Base-by-base conservation (phyloP, 2,113 vertebrate species). In the Uria lomvia region DNA sequence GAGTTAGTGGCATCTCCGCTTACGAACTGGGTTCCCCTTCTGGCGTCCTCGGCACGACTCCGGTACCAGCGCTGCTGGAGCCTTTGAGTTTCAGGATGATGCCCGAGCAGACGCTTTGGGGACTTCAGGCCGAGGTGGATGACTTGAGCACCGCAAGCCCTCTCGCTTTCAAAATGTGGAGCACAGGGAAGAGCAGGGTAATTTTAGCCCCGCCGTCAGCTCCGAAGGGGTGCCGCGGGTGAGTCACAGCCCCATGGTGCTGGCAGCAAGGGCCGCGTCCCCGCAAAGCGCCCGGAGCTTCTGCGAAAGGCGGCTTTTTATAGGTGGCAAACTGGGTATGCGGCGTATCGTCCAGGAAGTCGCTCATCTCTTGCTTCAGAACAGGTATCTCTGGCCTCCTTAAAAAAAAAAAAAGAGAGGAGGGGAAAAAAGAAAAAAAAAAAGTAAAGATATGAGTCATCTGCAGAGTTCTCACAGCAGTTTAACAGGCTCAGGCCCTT, bases 341-440 rank as follows among this genome's bases (percentile, higher is more conserved):
- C 1, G 22, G 36, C 1, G 58, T 16, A 2, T 36, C 13, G 43
- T 26, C 52, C 91, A 81, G 95, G 94, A 91, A 91, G 86, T 73
- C 12, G 11, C 74, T 90, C 62, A 38, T 18, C 76, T 77, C 63
- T 95, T 89, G 83, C 91, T 72, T 38, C 49, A 91, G 80, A 96
- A 81, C 96, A 96, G 96, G 95, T 97, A 95, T 87, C 94, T 77
- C 55, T 63, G 89, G 68, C 84, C 77, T 95, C 88, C 67, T 94
- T 62, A 50, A 91, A 66, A 43, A 63, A 40, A 26, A 23, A 86
- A 42, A 30, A 22, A 10, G 36, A 27, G 43, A 19, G 49, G 40
- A 15, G 29, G 27, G 17, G 2, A 5, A 6, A 13, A 21, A 56
- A 12, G 5, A 32, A 52, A 59, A 27, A 24, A 19, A 12, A 26